Conservation (phyloP, 2,888 invertebrate species). For the Caenorhabditis parvicauda region DNA sequence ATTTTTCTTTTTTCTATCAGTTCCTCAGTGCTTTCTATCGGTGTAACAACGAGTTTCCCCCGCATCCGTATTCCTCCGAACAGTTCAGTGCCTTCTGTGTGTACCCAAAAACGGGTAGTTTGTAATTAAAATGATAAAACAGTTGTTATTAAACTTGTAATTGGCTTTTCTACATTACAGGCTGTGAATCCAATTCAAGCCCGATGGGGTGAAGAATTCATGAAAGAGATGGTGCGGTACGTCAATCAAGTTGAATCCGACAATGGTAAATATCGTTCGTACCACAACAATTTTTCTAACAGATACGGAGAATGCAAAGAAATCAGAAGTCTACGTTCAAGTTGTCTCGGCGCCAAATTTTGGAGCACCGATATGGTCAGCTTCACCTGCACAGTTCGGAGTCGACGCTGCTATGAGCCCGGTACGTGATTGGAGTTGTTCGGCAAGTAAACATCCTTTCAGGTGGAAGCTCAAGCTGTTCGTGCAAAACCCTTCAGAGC, state of each 20-base stretch:
- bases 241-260: slow-evolving; percentile 70
- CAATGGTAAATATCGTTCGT: slow-evolving; percentile 8
- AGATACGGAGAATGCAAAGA: too few relatives aligned
- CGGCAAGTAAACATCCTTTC: background rate
- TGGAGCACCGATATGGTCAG: slow-evolving; percentile 64
- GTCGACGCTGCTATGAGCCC: slow-evolving; percentile 30
- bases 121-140: too few relatives aligned
- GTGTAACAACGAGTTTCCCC: too few relatives aligned
- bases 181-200: slow-evolving; percentile 83
- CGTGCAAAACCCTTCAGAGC: slow-evolving; percentile 75
- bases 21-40: too few relatives aligned
- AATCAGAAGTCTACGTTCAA: slow-evolving; percentile 68
- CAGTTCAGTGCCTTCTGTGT: too few relatives aligned
- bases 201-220: slow-evolving; percentile 86
- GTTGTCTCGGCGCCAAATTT: slow-evolving; percentile 66
- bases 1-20: too few relatives aligned
- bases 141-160: too few relatives aligned
- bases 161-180: slow-evolving; percentile 65
- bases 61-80: too few relatives aligned
- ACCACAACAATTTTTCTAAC: background rate
- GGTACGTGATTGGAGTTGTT: background rate
- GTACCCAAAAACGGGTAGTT: too few relatives aligned
- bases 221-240: slow-evolving; percentile 93
- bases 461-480: slow-evolving; percentile 72
- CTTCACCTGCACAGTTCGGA: slow-evolving; percentile 67